phyloP scores from a whole-genome alignment of 2,113 vertebrate species.

The Pseudopodoces humilis region DNA sequence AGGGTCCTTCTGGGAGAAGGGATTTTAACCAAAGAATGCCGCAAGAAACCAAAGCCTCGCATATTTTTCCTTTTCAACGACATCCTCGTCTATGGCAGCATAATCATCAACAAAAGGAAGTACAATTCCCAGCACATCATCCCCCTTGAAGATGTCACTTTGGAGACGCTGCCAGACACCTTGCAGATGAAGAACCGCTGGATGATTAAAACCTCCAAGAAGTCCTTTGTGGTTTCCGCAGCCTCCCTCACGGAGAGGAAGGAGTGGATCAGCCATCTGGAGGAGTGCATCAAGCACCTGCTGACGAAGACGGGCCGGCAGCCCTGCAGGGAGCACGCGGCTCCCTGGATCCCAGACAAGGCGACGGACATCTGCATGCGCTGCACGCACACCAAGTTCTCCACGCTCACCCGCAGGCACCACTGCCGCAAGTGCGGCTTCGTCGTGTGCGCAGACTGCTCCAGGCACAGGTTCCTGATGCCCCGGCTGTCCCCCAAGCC shows the following conservation, averaged over 20 bases:
- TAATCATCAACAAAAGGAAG: constrained; percentile 80
- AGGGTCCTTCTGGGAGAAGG: constrained; percentile 90
- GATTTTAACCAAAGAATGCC: constrained; percentile 85
- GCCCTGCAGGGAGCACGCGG: constrained; percentile 68
- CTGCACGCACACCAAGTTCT: constrained; percentile 83
- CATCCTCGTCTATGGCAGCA: constrained; percentile 88
- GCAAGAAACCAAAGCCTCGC: constrained; percentile 81
- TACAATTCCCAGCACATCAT: constrained; percentile 86
- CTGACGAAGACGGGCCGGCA: constrained; percentile 49
- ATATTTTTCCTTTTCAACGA: constrained; percentile 93
- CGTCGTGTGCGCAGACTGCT: constrained; percentile 85
- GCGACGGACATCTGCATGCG: constrained; percentile 91
- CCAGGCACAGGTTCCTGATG: constrained; percentile 79
- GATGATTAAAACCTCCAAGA: constrained; percentile 89
- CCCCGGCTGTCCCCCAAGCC: constrained; percentile 80
- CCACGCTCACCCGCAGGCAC: constrained; percentile 81
- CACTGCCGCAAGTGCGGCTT: constrained; percentile 92
- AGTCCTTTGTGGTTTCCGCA: constrained; percentile 88
- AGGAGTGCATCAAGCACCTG: constrained; percentile 76
- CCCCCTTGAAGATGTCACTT: constrained; percentile 83
- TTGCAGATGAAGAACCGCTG: constrained; percentile 85
- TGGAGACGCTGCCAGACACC: constrained; percentile 82
- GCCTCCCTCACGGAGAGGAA: constrained; percentile 82
- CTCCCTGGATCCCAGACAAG: constrained; percentile 86
- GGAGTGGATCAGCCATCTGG: constrained; percentile 89